Percentiles rank a stretch among this genome's conserved stretches.
Conservation (phyloP, 1,140 invertebrate genomes). For the Paraescarpia echinospica region DNA sequence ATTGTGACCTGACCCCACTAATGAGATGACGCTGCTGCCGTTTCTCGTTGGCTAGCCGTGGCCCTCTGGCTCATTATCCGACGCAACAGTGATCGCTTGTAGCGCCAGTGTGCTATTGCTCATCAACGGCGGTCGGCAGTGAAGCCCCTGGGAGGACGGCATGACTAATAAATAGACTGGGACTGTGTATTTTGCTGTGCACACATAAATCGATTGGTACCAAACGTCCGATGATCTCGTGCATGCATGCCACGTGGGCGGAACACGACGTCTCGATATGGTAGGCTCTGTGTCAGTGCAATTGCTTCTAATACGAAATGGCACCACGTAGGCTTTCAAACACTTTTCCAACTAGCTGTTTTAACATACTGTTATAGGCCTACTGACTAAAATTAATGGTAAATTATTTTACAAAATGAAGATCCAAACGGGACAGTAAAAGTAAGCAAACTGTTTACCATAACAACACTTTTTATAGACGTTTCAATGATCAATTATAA, state of each 20-base stretch:
- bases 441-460: no score
- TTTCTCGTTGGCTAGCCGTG: not conserved
- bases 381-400: no score
- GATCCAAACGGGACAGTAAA: no score
- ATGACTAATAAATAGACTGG: not conserved
- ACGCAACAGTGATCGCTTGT: not conserved
- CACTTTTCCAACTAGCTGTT: no score
- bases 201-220: not conserved
- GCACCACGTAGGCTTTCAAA: no score
- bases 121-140: not conserved
- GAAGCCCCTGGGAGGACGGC: not conserved
- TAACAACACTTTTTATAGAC: no score
- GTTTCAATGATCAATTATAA: not conserved
- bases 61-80: not conserved
- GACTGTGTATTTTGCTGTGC: not conserved
- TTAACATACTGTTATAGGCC: no score
- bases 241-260: not conserved
- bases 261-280: not conserved
- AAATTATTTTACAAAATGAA: no score
- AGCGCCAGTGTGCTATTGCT: not conserved
- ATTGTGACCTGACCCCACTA: not conserved
- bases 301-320: no score
- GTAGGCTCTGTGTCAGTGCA: no score
- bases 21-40: not conserved
- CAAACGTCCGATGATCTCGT: not conserved